A percentile compares a stretch with the other conserved stretches of the same genome.
Evolutionary conservation across 2,113 vertebrate genomes (phyloP).

Genomic region (Paramormyrops kingsleyae): DNA sequence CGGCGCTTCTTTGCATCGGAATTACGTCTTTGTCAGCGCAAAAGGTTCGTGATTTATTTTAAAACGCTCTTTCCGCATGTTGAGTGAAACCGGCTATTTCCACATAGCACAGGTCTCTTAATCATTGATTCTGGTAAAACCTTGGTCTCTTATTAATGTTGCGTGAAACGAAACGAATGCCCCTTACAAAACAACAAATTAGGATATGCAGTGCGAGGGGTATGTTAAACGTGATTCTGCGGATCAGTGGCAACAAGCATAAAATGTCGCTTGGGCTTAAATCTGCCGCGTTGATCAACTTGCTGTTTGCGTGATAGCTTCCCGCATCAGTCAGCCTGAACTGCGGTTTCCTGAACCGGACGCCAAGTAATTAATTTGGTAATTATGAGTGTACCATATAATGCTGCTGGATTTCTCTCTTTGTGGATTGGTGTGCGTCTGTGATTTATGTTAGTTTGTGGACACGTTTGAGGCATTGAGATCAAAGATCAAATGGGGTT

Average conservation of each 20-base stretch:
- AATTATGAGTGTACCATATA: not conserved
- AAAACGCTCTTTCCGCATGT: not conserved
- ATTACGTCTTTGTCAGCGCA: not conserved
- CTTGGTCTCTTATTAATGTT: not conserved
- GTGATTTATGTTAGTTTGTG: not conserved
- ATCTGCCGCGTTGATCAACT: not conserved
- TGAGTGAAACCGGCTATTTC: not conserved
- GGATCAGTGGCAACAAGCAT: not conserved
- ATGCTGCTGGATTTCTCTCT: not conserved
- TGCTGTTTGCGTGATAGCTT: not conserved
- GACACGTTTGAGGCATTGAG: not conserved
- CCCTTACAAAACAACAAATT: not conserved
- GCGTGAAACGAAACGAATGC: not conserved
- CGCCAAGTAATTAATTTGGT: not conserved
- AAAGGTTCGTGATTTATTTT: not conserved
- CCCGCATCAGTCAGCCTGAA: not conserved
- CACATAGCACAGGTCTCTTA: not conserved
- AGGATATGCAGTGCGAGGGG: not conserved
- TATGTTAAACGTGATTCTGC: not conserved
- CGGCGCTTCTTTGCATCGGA: not conserved
- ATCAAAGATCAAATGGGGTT: not conserved
- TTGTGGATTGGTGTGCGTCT: not conserved
- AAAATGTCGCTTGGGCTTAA: not conserved
- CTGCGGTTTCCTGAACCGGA: not conserved
- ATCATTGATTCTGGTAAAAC: not conserved